phyloP scores from a whole-genome alignment of 2,888 invertebrate genomes.

The Eremobia ochroleuca region DNA sequence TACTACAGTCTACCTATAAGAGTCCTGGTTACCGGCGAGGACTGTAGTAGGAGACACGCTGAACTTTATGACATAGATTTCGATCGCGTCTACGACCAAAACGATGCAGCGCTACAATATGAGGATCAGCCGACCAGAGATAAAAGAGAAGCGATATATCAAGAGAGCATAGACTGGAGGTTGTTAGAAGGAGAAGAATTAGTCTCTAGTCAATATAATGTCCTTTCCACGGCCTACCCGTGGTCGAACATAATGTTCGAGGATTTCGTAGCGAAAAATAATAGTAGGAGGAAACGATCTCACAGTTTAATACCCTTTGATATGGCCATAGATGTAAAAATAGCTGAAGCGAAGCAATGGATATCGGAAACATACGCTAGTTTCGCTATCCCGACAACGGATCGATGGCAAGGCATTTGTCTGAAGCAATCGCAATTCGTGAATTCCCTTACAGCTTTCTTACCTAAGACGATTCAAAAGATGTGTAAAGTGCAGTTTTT shows the following conservation, averaged over 20 bases:
- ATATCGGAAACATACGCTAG: constrained; percentile 96
- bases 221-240: constrained; percentile 89
- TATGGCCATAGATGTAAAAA: constrained; percentile 92
- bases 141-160: constrained; percentile 81
- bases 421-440: constrained; percentile 95
- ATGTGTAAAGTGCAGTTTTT: constrained; percentile 94
- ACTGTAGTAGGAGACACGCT: constrained; percentile 92
- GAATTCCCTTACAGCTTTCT: constrained; percentile 94
- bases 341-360: constrained; percentile 96
- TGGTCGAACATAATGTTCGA: constrained; percentile 90
- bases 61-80: constrained; percentile 92
- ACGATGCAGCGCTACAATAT: constrained; percentile 85
- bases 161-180: constrained; percentile 87
- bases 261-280: constrained; percentile 88
- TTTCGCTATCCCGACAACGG: constrained; percentile 96
- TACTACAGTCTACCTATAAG: constrained; percentile 95
- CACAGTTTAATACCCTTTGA: constrained; percentile 87
- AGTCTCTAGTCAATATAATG: constrained; percentile 88
- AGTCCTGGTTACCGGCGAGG: constrained; percentile 93
- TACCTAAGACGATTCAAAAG: constrained; percentile 94
- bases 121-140: constrained; percentile 86
- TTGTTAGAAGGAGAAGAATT: constrained; percentile 86
- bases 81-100: constrained; percentile 90
- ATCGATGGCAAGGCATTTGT: constrained; percentile 95
- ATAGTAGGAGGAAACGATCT: constrained; percentile 89